phyloP scores from a whole-genome alignment of 2,797 vertebrate genomes.

The Tenualosa thibaudeaui region DNA sequence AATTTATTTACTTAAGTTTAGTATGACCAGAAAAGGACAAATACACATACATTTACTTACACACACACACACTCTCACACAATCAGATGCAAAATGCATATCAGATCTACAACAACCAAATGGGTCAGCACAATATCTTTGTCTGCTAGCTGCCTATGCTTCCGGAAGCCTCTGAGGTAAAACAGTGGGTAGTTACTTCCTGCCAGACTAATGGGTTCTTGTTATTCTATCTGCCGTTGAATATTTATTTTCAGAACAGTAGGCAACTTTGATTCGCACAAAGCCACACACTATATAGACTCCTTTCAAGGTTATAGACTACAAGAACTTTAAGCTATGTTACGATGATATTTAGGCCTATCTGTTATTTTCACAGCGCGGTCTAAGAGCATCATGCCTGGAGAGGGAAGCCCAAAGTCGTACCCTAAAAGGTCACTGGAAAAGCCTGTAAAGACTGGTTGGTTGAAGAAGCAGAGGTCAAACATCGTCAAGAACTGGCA shows the following conservation, averaged over 20 bases:
- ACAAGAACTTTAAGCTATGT: background rate
- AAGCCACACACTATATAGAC: background rate
- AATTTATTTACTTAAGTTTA: too few species aligned
- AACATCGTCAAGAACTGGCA: slow-evolving; percentile 94
- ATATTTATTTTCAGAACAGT: slow-evolving; percentile 6
- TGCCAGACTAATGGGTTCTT: background rate
- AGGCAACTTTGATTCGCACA: background rate
- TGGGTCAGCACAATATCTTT: slow-evolving; percentile 3
- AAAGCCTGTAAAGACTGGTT: slow-evolving; percentile 87
- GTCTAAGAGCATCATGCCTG: slow-evolving; percentile 85
- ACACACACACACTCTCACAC: background rate
- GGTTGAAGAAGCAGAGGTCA: slow-evolving; percentile 92
- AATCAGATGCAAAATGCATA: background rate
- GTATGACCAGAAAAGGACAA: too few species aligned
- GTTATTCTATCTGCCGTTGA: background rate
- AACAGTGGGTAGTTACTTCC: background rate
- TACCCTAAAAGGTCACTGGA: slow-evolving; percentile 72
- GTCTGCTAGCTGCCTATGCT: background rate
- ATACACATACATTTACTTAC: background rate
- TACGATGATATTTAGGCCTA: background rate
- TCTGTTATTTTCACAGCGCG: slow-evolving; percentile 72
- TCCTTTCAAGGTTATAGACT: background rate
- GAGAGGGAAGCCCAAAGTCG: slow-evolving; percentile 65
- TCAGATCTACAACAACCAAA: background rate
- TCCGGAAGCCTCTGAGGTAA: background rate